Base-by-base conservation (phyloP, 2,888 invertebrate genomes). In the Rotaria macrura region DNA sequence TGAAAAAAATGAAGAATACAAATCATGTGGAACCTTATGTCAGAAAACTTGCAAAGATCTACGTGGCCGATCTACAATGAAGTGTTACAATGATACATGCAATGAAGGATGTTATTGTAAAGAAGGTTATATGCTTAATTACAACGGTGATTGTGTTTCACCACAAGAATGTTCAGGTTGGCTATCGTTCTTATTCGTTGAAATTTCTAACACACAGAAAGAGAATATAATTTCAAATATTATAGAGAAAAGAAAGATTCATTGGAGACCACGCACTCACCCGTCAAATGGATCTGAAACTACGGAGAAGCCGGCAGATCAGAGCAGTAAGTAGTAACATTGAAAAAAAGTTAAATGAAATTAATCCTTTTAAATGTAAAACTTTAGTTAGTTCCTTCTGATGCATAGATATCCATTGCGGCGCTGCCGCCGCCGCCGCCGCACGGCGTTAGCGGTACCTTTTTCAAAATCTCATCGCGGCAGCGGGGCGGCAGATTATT, bases 81-180 rank as follows among this genome's bases (percentile, higher is more conserved):
- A 34, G 10, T 72, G 72, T 40, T 38, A 34, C 23, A 72, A 23
- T 40, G 72, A 72, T 23, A 29, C 72, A 72, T 72, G 20, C 14
- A 72, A 72, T 40, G 85, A 85, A 84, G 84, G 84, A 29, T 85
- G 85, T 43, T 85, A 55, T 52, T 85, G 85, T 54, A 84, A 84
- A 84, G 47, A 49, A 43, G 84, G 84, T 23, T 85, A 83, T 47
- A 52, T 85, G 23, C 54, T 84, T 20, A 49, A 85, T 25, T 12
- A 10, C 23, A 23, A 43, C 0, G 72, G 72, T 38, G 20, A 72
- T 38, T 72, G 72, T 40, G 9, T 72, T 23, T 20, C 17, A 40
- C 23, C 72, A 38, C 0, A 2, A 38, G 72, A 72, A 38, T 72
- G 72, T 40, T 40, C 34, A 20, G 20, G 72, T 72, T 20, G 1